A percentile compares a stretch with the other conserved stretches of the same genome.
Conservation (phyloP, 1,140 invertebrate species). For the Berghia stephanieae region DNA sequence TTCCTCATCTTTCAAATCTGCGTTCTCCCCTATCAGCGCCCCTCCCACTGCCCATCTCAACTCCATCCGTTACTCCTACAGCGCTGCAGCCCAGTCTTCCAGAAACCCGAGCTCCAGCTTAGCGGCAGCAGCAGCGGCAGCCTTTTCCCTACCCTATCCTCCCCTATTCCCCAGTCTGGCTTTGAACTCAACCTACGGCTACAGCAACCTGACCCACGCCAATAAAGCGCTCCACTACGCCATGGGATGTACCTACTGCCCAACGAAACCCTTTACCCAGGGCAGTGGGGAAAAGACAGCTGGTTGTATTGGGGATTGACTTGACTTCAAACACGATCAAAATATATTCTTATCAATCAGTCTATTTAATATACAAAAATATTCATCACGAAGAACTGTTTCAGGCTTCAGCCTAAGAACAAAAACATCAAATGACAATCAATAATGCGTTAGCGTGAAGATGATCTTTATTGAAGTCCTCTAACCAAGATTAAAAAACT, state of each 20-base stretch:
- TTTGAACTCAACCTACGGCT: conserved; percentile 41
- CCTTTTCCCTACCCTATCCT: conserved; percentile 47
- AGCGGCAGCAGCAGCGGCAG: conserved; percentile 31
- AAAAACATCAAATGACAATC: too few relatives aligned
- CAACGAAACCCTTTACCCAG: conserved; percentile 33
- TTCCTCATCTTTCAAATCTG: conserved; percentile 48
- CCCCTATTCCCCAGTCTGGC: conserved; percentile 42
- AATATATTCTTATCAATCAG: too few relatives aligned
- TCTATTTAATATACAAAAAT: too few relatives aligned
- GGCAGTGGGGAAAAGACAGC: conserved; percentile 36
- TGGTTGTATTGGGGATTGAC: conserved; percentile 42
- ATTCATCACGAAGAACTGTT: too few relatives aligned
- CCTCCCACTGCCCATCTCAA: conserved; percentile 41
- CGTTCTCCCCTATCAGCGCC: conserved; percentile 54
- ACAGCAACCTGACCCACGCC: conserved; percentile 37
- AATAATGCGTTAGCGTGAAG: too few relatives aligned
- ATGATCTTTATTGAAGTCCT: too few relatives aligned
- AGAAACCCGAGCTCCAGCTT: too few relatives aligned
- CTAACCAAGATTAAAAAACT: too few relatives aligned
- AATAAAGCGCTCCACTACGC: conserved; percentile 45
- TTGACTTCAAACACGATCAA: too few relatives aligned
- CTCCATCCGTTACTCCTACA: conserved; percentile 45
- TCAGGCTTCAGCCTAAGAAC: too few relatives aligned
- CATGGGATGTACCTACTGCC: conserved; percentile 41
- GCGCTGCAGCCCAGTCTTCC: conserved; percentile 25